Conservation (phyloP, 37 sponge, comb jelly and placozoan species). For the Axinella damicornis region DNA sequence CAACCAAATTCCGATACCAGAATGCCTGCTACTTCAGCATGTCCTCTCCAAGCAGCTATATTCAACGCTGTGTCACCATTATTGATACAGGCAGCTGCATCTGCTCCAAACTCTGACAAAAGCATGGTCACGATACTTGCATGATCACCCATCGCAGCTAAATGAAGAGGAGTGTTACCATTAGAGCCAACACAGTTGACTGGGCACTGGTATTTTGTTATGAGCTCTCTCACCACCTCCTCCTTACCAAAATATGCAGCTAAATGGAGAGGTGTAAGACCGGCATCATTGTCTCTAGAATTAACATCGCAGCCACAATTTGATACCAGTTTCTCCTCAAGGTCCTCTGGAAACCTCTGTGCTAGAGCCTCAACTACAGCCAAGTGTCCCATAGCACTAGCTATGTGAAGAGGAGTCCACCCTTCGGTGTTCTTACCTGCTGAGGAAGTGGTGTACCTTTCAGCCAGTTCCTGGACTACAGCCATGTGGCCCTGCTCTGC, state of each 20-base stretch:
- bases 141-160: slow-evolving; percentile 1
- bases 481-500: neutral
- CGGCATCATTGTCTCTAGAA: neutral
- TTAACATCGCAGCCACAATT: neutral
- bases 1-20: slow-evolving; percentile 1
- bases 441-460: no score
- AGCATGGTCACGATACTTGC: neutral
- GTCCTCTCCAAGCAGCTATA: neutral
- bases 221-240: slow-evolving; percentile 8
- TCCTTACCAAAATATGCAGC: neutral
- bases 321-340: neutral
- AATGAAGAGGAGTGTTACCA: neutral
- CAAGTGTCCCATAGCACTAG: neutral
- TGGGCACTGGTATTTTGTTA: neutral
- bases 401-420: neutral
- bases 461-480: no score
- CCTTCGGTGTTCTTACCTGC: neutral
- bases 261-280: neutral
- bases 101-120: no score
- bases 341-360: neutral
- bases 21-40: neutral
- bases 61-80: neutral
- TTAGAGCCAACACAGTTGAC: neutral
- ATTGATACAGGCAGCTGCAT: no score
- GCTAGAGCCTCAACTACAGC: neutral